A percentile compares a stretch with the other conserved stretches of the same genome.
These are phyloP conservation scores for Alosa alosa DNA, from an alignment of 2,113 vertebrate genomes.

Conservation along the genomic window DNA sequence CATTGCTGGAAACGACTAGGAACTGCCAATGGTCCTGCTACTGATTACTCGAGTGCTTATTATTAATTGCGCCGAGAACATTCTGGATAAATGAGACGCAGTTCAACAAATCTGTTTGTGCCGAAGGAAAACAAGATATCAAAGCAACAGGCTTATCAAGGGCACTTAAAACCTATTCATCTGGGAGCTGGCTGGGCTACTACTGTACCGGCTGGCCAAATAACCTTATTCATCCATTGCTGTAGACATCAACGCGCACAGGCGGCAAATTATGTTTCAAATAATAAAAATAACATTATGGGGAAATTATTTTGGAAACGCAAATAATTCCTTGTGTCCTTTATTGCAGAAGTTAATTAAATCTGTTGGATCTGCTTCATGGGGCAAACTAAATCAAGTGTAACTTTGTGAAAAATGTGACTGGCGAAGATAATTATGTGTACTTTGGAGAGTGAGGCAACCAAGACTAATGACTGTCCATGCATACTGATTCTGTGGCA, in stretches of 20 bases:
- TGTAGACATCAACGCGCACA: neutral
- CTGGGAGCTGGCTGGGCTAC: neutral
- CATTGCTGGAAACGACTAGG: constrained; percentile 28
- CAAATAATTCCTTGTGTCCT: neutral
- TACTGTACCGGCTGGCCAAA: neutral
- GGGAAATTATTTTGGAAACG: neutral
- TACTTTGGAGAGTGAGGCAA: neutral
- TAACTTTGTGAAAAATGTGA: neutral
- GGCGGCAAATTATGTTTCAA: neutral
- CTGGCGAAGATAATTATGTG: neutral
- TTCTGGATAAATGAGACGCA: constrained; percentile 32
- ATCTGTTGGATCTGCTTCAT: neutral
- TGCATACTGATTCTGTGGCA: neutral
- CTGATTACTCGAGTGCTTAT: constrained; percentile 21
- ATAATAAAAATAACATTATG: neutral
- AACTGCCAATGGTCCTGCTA: constrained; percentile 27
- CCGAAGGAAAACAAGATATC: constrained; percentile 27
- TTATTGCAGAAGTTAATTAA: neutral
- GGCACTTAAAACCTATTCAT: constrained; percentile 12
- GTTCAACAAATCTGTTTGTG: constrained; percentile 20
- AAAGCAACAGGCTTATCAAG: constrained; percentile 16
- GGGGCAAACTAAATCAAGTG: constrained; percentile 1
- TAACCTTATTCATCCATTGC: neutral
- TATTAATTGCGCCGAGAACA: constrained; percentile 39
- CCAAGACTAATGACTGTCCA: neutral